phyloP scores from a whole-genome alignment of 2,888 invertebrate species.

The Eristalis arbustorum region DNA sequence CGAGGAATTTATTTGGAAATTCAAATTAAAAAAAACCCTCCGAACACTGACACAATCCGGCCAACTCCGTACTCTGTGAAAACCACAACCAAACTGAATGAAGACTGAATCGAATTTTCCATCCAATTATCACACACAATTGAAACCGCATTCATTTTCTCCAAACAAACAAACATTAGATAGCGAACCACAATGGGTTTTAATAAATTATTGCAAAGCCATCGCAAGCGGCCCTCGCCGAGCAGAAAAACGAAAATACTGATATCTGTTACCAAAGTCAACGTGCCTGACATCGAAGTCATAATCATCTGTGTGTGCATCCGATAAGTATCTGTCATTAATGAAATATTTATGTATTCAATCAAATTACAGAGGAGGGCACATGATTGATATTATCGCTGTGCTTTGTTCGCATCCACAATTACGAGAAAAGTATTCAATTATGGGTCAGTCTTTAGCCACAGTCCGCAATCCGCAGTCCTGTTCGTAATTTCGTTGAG shows the following conservation, averaged over 20 bases:
- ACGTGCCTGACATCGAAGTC: background rate
- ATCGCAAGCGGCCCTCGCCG: background rate
- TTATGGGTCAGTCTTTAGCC: background rate
- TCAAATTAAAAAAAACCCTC: background rate
- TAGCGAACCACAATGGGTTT: background rate
- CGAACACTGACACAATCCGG: background rate
- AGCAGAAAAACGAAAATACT: background rate
- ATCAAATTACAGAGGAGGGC: background rate
- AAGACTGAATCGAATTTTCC: background rate
- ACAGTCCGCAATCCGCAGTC: background rate
- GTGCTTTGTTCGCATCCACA: background rate
- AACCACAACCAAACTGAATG: background rate
- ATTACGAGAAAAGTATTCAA: background rate
- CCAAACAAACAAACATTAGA: background rate
- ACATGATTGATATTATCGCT: background rate
- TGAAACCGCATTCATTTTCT: constrained; percentile 16
- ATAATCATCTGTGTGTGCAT: background rate
- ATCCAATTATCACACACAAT: constrained; percentile 10
- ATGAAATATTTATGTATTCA: background rate
- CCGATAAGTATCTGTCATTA: background rate
- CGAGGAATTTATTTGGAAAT: background rate
- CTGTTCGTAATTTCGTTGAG: background rate
- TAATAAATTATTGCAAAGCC: background rate
- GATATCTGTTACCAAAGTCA: background rate
- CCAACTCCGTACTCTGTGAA: background rate